These are phyloP conservation scores for Cotesia typhae DNA, from an alignment of 1,140 invertebrate genomes.

Conservation along the genomic window DNA sequence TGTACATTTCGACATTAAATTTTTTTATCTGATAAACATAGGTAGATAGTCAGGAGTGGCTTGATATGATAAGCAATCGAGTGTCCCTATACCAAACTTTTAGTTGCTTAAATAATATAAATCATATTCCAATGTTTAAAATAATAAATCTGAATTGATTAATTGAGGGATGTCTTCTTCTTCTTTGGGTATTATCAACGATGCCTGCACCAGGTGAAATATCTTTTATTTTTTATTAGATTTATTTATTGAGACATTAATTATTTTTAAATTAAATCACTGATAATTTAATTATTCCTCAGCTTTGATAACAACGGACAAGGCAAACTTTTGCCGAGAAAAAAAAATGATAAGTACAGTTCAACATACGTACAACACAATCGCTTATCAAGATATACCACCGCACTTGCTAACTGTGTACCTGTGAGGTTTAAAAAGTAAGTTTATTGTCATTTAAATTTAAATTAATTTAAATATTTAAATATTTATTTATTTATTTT, in stretches of 20 bases:
- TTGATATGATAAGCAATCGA: slow-evolving; percentile 40
- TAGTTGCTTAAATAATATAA: slow-evolving; percentile 1
- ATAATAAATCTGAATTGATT: background rate
- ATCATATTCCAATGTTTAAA: background rate
- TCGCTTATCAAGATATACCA: slow-evolving; percentile 46
- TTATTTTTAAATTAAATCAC: background rate
- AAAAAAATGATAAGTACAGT: slow-evolving; percentile 38
- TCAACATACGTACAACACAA: slow-evolving; percentile 48
- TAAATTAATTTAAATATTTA: slow-evolving; percentile 7
- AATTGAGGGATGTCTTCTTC: background rate
- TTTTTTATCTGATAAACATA: slow-evolving; percentile 39
- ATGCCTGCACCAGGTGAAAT: background rate
- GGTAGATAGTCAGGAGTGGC: slow-evolving; percentile 37
- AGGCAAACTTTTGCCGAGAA: slow-evolving; percentile 33
- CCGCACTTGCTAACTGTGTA: slow-evolving; percentile 41
- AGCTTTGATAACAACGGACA: slow-evolving; percentile 36
- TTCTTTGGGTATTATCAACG: background rate
- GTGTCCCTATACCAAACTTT: slow-evolving; percentile 6
- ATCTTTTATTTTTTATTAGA: background rate
- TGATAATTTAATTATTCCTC: slow-evolving; percentile 1
- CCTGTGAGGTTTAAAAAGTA: slow-evolving; percentile 44
- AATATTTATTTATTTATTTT: slow-evolving; percentile 3
- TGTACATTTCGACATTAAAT: slow-evolving; percentile 27
- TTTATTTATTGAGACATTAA: background rate
- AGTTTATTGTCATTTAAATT: slow-evolving; percentile 1